Percentiles rank a stretch among this genome's conserved stretches.
phyloP scores from a whole-genome alignment of 2,797 vertebrate species.

The Malurus splendens region DNA sequence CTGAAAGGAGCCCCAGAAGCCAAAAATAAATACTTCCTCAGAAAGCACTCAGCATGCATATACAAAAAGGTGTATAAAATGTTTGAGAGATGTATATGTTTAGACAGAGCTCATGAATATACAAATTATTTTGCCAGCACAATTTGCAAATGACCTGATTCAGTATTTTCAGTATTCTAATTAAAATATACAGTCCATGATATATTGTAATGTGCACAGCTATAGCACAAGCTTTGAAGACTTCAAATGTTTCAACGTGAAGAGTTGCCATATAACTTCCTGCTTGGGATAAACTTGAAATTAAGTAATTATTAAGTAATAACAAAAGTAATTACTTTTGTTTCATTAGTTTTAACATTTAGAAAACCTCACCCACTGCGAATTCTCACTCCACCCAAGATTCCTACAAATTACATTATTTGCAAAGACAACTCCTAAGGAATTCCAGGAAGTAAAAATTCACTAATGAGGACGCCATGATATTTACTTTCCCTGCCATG shows the following conservation, averaged over 20 bases:
- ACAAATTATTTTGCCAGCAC: background rate
- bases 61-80: background rate
- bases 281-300: background rate
- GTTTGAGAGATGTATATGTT: background rate
- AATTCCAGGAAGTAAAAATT: background rate
- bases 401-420: background rate
- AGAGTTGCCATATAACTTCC: background rate
- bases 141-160: background rate
- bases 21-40: background rate
- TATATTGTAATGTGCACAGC: background rate
- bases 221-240: background rate
- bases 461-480: background rate
- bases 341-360: background rate
- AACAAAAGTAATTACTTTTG: background rate
- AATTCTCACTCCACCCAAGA: background rate
- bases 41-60: background rate
- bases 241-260: background rate
- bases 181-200: background rate
- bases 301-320: background rate
- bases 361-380: background rate
- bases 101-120: background rate
- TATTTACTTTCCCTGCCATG: background rate
- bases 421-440: background rate
- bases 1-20: background rate
- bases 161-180: background rate